Conservation (phyloP, 2,797 vertebrate species). For the Parauchenoglanis ngamensis region DNA sequence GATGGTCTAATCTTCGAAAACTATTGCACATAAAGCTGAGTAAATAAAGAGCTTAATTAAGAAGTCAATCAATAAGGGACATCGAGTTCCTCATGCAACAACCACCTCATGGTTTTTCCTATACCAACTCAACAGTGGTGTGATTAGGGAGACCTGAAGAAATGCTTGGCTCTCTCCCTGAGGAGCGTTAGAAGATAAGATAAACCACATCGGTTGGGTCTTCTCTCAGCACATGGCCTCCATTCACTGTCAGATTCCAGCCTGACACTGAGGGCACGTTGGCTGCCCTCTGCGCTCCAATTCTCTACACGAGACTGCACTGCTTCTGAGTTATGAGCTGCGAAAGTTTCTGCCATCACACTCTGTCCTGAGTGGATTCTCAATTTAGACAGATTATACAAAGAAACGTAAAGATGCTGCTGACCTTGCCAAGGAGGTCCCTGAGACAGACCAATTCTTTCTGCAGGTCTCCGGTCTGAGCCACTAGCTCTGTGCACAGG, state of each 20-base stretch:
- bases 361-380: constrained; percentile 71
- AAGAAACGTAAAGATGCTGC: constrained; percentile 37
- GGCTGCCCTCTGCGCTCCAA: constrained; percentile 52
- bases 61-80: not conserved
- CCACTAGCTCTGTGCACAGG: constrained; percentile 80
- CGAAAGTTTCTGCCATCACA: constrained; percentile 82
- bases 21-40: not conserved
- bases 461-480: constrained; percentile 76
- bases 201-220: constrained; percentile 26
- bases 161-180: constrained; percentile 15
- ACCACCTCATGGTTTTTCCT: not conserved
- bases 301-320: constrained; percentile 80
- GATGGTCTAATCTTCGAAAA: not conserved
- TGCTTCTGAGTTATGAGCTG: constrained; percentile 90
- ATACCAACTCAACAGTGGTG: constrained; percentile 3
- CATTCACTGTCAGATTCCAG: constrained; percentile 84
- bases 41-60: not conserved
- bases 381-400: constrained; percentile 25
- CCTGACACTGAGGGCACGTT: constrained; percentile 74
- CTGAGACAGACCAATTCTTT: constrained; percentile 83
- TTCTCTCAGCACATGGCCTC: constrained; percentile 73
- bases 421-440: constrained; percentile 83
- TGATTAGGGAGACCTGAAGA: constrained; percentile 38
- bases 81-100: not conserved
- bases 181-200: constrained; percentile 37